Percentiles rank a stretch among this genome's conserved stretches.
Conservation (phyloP, 2,113 vertebrate genomes). For the Antechinus stuartii region DNA sequence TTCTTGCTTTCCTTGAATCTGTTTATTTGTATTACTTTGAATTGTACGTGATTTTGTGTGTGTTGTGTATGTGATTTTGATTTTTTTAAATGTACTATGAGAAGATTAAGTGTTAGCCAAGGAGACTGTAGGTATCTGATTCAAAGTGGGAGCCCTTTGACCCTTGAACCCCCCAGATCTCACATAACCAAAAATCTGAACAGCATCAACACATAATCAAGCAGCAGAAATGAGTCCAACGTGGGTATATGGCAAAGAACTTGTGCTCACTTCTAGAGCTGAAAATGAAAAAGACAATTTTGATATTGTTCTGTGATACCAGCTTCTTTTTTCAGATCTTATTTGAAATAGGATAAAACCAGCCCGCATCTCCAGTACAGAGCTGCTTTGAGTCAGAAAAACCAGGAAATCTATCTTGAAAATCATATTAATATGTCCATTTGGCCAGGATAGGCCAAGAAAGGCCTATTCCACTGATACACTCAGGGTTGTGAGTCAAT, state of each 20-base stretch:
- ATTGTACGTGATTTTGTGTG: conserved; percentile 44
- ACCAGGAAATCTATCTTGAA: conserved; percentile 51
- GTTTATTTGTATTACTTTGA: conserved; percentile 77
- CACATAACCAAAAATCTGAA: conserved; percentile 77
- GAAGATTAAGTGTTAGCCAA: conserved; percentile 76
- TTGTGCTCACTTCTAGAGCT: conserved; percentile 62
- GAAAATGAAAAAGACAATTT: conserved; percentile 58
- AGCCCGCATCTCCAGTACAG: conserved; percentile 36
- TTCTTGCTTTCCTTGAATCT: conserved; percentile 76
- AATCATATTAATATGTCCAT: conserved; percentile 51
- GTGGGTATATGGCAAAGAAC: conserved; percentile 56
- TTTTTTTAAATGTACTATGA: conserved; percentile 70
- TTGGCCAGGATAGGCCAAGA: conserved; percentile 62
- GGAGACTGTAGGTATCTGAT: conserved; percentile 71
- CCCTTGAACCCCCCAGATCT: conserved; percentile 72
- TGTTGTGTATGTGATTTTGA: background rate
- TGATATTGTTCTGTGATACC: conserved; percentile 65
- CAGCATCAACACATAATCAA: conserved; percentile 65
- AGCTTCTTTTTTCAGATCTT: conserved; percentile 69
- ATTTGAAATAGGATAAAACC: conserved; percentile 48
- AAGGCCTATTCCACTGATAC: conserved; percentile 3
- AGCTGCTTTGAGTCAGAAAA: conserved; percentile 60
- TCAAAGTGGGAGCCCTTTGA: conserved; percentile 79
- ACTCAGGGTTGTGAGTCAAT: conserved; percentile 59
- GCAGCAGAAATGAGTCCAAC: conserved; percentile 63